These are phyloP conservation scores for Drosophila virilis DNA, from an alignment of 1,140 invertebrate species.

Conservation along the genomic window DNA sequence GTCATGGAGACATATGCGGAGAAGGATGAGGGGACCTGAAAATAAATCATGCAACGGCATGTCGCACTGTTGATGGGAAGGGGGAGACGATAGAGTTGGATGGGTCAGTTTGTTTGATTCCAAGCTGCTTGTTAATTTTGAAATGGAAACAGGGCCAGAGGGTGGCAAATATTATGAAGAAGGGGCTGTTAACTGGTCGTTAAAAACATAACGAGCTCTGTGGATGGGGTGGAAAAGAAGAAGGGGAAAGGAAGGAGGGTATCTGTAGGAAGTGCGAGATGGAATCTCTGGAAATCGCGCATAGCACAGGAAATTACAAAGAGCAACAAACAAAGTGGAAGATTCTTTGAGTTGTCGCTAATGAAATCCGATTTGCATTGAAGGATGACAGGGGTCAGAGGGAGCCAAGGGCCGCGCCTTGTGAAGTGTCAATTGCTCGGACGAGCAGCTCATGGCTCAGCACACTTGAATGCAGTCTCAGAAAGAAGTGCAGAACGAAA, in stretches of 20 bases:
- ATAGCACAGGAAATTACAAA: conserved; percentile 28
- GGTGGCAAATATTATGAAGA: neutral
- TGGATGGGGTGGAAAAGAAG: conserved; percentile 8
- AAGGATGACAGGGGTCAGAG: neutral
- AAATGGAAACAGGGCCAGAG: conserved; percentile 40
- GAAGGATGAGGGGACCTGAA: conserved; percentile 13
- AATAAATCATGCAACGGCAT: conserved; percentile 44
- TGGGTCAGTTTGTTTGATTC: conserved; percentile 76
- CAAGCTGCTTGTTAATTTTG: conserved; percentile 69
- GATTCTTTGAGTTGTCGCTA: conserved; percentile 68
- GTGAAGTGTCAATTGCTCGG: conserved; percentile 45
- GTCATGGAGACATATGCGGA: conserved; percentile 34
- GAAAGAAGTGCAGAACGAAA: neutral
- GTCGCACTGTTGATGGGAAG: conserved; percentile 20
- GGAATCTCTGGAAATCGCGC: conserved; percentile 22
- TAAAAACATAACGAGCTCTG: conserved; percentile 61
- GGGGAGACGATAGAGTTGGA: neutral
- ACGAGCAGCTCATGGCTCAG: conserved; percentile 18
- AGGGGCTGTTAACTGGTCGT: conserved; percentile 65
- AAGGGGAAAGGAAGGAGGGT: neutral
- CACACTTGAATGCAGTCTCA: conserved; percentile 43
- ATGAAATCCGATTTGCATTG: conserved; percentile 75
- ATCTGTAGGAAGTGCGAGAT: neutral
- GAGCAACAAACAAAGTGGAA: conserved; percentile 53
- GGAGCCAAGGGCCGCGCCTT: conserved; percentile 4